These are phyloP conservation scores for Eupithecia subfuscata DNA, from an alignment of 2,888 invertebrate species.

Conservation along the genomic window DNA sequence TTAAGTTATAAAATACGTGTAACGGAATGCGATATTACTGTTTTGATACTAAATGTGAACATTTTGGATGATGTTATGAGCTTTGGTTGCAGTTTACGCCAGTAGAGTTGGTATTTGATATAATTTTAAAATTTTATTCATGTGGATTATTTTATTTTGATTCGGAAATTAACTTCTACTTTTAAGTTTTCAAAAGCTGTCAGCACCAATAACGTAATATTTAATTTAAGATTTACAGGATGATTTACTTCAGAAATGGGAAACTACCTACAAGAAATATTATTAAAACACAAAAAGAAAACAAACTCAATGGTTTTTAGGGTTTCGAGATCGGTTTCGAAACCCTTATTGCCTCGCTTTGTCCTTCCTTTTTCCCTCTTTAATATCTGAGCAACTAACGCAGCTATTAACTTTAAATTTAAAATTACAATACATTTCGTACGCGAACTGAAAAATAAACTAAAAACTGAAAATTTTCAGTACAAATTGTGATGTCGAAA, in stretches of 20 bases:
- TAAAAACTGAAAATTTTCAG: no score
- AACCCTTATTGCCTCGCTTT: no score
- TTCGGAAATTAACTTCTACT: background rate
- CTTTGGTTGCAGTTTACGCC: background rate
- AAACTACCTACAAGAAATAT: background rate
- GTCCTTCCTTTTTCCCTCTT: no score
- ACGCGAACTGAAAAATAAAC: no score
- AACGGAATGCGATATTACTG: background rate
- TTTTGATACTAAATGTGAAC: background rate
- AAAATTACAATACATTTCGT: no score
- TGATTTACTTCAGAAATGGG: background rate
- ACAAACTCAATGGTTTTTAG: background rate
- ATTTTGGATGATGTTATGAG: background rate
- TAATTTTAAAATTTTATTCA: background rate
- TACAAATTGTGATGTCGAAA: no score
- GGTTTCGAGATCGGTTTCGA: no score
- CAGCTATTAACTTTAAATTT: no score
- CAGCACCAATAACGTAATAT: background rate
- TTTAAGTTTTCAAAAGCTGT: background rate
- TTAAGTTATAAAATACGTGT: constrained; percentile 10
- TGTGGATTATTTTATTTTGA: background rate
- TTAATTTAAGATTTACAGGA: background rate
- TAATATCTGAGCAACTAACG: no score
- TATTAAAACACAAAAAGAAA: background rate
- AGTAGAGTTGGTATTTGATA: background rate